phyloP scores from a whole-genome alignment of 2,113 vertebrate genomes.

The Apodemus sylvaticus region DNA sequence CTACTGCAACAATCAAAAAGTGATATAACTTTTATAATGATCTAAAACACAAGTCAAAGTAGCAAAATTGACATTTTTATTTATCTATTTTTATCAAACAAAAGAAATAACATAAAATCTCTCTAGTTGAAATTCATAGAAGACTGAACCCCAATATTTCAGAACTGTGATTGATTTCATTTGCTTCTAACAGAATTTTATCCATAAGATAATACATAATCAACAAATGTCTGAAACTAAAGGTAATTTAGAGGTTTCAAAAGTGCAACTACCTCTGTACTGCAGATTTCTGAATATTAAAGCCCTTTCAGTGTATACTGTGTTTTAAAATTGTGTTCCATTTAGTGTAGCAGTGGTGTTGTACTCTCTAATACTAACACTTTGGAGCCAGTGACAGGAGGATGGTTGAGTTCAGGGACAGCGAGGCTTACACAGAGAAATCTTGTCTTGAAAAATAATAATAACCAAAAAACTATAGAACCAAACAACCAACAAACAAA shows the following conservation, averaged over 20 bases:
- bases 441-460: too few species aligned
- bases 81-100: neutral
- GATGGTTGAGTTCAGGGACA: too few species aligned
- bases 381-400: neutral
- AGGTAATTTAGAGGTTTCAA: neutral
- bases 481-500: too few species aligned
- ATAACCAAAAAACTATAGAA: too few species aligned
- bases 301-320: neutral
- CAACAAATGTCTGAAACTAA: neutral
- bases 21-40: neutral
- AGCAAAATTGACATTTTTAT: conserved; percentile 5
- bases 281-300: neutral
- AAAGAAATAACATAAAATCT: neutral
- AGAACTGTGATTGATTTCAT: neutral
- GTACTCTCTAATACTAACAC: too few species aligned
- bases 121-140: conserved; percentile 4
- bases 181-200: neutral
- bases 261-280: neutral
- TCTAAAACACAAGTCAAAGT: neutral
- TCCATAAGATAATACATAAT: neutral
- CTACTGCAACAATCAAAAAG: neutral
- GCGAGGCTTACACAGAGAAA: too few species aligned
- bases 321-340: conserved; percentile 1
- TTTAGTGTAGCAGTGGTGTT: neutral
- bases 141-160: neutral